Conservation (phyloP, 2,888 invertebrate genomes). For the Dasysyrphus tricinctus region DNA sequence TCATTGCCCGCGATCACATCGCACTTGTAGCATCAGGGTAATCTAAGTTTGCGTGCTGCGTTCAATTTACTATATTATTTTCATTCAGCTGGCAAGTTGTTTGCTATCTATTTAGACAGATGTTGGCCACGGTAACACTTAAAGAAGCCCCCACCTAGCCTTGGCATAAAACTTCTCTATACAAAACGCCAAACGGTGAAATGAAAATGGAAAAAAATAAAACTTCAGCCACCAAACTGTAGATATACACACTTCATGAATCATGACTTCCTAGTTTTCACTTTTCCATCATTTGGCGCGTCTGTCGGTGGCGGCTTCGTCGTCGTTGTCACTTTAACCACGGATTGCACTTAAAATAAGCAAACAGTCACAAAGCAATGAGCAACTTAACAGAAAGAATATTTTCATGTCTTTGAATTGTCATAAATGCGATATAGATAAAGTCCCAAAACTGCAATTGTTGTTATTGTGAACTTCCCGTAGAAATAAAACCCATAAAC, state of each 20-base stretch:
- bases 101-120: constrained; percentile 33
- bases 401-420: neutral
- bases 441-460: neutral
- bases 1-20: constrained; percentile 49
- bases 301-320: too few relatives aligned
- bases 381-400: constrained; percentile 14
- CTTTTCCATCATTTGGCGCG: constrained; percentile 57
- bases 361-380: constrained; percentile 10
- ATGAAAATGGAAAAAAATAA: constrained; percentile 56
- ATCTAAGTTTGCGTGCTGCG: constrained; percentile 38
- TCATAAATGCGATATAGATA: neutral
- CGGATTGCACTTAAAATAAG: constrained; percentile 29
- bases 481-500: neutral
- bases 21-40: constrained; percentile 23
- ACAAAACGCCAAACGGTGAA: constrained; percentile 26
- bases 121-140: constrained; percentile 36
- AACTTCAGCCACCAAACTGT: constrained; percentile 52
- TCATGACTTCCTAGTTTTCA: constrained; percentile 74
- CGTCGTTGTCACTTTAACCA: neutral
- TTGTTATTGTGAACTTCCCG: neutral
- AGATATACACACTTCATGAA: constrained; percentile 43
- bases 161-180: constrained; percentile 10
- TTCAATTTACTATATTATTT: constrained; percentile 35
- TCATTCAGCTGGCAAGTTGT: constrained; percentile 35
- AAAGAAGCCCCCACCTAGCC: constrained; percentile 15